A percentile compares a stretch with the other conserved stretches of the same genome.
Conservation (phyloP, 2,113 vertebrate genomes). For the Callochromis pleurospilus region DNA sequence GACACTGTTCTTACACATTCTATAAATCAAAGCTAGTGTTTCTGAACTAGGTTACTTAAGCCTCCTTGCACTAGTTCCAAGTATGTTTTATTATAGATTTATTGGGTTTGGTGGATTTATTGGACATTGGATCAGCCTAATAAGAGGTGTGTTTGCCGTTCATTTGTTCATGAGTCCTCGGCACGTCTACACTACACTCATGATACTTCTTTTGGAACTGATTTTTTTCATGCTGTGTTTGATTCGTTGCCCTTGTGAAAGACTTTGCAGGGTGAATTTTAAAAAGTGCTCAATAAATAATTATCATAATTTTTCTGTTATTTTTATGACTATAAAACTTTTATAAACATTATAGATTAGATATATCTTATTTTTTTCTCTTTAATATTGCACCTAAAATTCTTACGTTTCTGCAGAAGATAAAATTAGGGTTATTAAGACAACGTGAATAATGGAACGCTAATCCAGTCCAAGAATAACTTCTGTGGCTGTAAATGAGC, state of each 20-base stretch:
- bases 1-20: not conserved
- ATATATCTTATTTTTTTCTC: not conserved
- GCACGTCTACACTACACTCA: accelerated
- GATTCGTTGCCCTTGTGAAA: not conserved
- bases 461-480: not conserved
- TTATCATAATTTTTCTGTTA: not conserved
- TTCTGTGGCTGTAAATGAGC: accelerated
- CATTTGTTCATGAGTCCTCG: not conserved
- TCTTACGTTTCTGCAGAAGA: not conserved
- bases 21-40: not conserved
- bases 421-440: accelerated
- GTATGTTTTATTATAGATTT: not conserved
- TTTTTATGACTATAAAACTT: not conserved
- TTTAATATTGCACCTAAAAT: not conserved
- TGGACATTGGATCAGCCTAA: not conserved
- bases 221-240: not conserved
- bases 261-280: not conserved
- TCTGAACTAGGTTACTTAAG: not conserved
- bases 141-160: not conserved
- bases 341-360: not conserved
- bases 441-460: accelerated
- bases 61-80: not conserved
- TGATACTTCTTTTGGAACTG: not conserved
- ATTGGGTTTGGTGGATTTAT: not conserved
- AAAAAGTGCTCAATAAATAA: not conserved